Conservation (phyloP, 1,140 invertebrate species). For the Drosophila quadrilineata region DNA sequence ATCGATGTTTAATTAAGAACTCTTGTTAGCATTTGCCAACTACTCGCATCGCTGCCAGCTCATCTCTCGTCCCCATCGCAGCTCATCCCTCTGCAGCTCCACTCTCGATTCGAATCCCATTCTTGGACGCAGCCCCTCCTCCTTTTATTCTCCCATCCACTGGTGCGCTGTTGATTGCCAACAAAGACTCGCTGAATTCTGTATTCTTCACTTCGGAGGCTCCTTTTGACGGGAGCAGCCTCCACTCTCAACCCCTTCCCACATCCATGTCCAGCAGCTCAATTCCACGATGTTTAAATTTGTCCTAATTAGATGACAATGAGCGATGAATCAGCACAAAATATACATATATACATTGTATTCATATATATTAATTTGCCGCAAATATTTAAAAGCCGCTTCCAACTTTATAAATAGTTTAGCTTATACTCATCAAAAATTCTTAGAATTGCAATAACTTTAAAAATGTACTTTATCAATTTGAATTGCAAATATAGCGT, state of each 20-base stretch:
- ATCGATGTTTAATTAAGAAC: slow-evolving; percentile 81
- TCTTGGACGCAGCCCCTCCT: neutral
- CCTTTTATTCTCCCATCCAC: slow-evolving; percentile 11
- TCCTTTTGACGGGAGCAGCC: slow-evolving; percentile 38
- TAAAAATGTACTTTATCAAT: too few species aligned
- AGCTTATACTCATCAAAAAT: too few species aligned
- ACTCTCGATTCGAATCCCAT: neutral
- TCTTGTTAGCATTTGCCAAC: slow-evolving; percentile 79
- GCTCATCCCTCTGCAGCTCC: neutral
- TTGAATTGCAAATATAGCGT: too few species aligned
- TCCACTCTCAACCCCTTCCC: neutral
- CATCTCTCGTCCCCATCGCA: slow-evolving; percentile 36
- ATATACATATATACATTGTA: neutral
- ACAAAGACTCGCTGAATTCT: slow-evolving; percentile 72
- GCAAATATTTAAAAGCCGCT: too few species aligned
- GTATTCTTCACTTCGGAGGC: slow-evolving; percentile 60
- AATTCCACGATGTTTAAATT: slow-evolving; percentile 67
- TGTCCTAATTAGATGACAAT: slow-evolving; percentile 80
- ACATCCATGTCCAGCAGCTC: slow-evolving; percentile 31
- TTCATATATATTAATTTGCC: too few species aligned
- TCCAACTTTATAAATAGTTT: too few species aligned
- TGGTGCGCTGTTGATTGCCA: slow-evolving; percentile 47
- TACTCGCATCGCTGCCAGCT: slow-evolving; percentile 33
- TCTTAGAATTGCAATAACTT: too few species aligned
- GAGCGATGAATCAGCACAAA: slow-evolving; percentile 67